phyloP scores from a whole-genome alignment of 2,113 vertebrate species.

The Ctenodactylus gundi region DNA sequence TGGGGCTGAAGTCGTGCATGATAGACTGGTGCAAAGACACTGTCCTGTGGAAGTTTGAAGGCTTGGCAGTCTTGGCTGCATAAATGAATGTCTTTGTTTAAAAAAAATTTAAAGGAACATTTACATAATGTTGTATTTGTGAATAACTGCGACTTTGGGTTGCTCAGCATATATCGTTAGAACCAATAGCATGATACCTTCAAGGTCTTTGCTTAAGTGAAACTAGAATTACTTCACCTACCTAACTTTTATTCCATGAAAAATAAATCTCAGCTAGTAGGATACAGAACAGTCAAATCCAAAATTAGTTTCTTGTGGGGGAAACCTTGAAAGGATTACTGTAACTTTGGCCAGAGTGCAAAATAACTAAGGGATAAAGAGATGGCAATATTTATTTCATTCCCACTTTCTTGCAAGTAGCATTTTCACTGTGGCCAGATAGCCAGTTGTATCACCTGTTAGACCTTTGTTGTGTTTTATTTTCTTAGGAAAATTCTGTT shows the following conservation, averaged over 20 bases:
- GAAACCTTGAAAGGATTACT: neutral
- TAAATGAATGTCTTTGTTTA: neutral
- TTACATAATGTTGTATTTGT: neutral
- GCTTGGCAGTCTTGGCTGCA: neutral
- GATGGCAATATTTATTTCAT: too few species aligned
- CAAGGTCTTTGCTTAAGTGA: neutral
- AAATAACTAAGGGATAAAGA: neutral
- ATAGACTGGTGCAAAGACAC: neutral
- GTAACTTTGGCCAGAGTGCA: neutral
- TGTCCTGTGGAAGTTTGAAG: neutral
- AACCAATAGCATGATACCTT: neutral
- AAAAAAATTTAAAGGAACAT: neutral
- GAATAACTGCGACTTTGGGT: neutral
- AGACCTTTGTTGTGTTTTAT: neutral
- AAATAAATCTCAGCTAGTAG: neutral
- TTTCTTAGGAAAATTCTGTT: slow-evolving; percentile 20
- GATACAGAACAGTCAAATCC: neutral
- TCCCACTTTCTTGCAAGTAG: neutral
- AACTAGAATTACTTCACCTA: neutral
- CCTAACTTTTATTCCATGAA: neutral
- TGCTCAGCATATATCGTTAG: neutral
- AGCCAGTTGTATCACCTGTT: neutral
- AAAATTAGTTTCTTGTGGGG: neutral
- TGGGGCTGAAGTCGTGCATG: neutral
- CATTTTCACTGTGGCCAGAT: neutral